Conservation (phyloP, 2,888 invertebrate species). For the Morinoia aosen region DNA sequence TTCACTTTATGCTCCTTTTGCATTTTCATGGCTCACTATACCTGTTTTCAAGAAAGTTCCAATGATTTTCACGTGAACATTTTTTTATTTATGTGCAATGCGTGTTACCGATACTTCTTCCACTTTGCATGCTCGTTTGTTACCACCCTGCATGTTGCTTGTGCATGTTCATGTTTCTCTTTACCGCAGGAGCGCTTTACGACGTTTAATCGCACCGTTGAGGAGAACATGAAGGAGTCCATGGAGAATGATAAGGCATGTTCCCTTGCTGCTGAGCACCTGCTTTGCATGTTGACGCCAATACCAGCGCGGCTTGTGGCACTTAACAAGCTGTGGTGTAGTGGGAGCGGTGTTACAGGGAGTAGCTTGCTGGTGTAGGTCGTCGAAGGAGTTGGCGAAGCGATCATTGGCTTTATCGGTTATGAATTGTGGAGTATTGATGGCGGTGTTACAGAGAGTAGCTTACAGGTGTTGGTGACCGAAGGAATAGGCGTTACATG, state of each 20-base stretch:
- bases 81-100: background rate
- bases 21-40: no score
- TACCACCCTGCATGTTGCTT: background rate
- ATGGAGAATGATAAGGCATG: constrained; percentile 50
- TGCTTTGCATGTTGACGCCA: background rate
- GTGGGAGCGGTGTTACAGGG: no score
- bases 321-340: background rate
- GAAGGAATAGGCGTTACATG: no score
- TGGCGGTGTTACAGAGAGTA: no score
- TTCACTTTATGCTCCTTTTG: no score
- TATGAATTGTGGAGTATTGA: no score
- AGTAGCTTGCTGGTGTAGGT: no score
- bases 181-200: constrained; percentile 34
- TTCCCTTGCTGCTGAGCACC: background rate
- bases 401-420: no score
- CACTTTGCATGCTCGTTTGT: background rate
- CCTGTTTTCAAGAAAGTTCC: background rate
- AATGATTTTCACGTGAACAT: background rate
- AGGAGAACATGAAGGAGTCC: constrained; percentile 36
- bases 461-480: no score
- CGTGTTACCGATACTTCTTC: background rate
- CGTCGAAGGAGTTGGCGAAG: no score
- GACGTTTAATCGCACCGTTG: constrained; percentile 12
- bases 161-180: background rate
- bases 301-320: no score